A percentile compares a stretch with the other conserved stretches of the same genome.
Evolutionary conservation across 2,113 vertebrate genomes (phyloP).

Genomic region (Orthonyx spaldingii): DNA sequence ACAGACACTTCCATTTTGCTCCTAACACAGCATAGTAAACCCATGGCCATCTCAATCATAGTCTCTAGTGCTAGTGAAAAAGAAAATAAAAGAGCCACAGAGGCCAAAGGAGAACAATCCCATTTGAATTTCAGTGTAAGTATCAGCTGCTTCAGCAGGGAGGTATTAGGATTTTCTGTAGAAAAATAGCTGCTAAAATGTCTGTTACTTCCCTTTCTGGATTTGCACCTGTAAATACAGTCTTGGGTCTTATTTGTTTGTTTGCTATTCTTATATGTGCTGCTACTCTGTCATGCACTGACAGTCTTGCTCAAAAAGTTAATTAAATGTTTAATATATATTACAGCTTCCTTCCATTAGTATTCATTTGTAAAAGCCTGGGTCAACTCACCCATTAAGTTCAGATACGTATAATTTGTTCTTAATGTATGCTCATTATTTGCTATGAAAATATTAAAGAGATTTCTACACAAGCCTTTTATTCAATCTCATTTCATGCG

Average conservation of each 20-base stretch:
- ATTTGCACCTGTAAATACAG: background rate
- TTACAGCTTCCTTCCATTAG: conserved; percentile 22
- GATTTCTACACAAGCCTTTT: conserved; percentile 23
- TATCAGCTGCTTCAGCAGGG: background rate
- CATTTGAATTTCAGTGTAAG: background rate
- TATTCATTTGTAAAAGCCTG: conserved; percentile 35
- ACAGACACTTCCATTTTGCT: background rate
- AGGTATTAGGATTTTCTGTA: background rate
- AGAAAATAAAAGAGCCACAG: background rate
- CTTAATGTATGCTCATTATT: conserved; percentile 51
- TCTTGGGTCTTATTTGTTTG: background rate
- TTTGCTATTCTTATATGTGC: background rate
- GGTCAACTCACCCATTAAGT: conserved; percentile 31
- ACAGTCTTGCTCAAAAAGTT: conserved; percentile 29
- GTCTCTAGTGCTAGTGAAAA: background rate
- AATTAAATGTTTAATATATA: conserved; percentile 43
- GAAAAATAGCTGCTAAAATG: background rate
- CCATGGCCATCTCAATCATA: background rate
- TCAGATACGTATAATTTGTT: conserved; percentile 41
- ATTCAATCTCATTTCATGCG: conserved; percentile 25
- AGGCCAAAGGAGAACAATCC: background rate
- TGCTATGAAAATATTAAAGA: conserved; percentile 29
- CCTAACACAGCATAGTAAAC: background rate
- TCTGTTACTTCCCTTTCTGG: background rate
- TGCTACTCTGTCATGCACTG: background rate